Evolutionary conservation across 2,113 vertebrate genomes (phyloP), one percentile per base, ranked within the genome.

Genomic region (Scatophagus argus): DNA sequence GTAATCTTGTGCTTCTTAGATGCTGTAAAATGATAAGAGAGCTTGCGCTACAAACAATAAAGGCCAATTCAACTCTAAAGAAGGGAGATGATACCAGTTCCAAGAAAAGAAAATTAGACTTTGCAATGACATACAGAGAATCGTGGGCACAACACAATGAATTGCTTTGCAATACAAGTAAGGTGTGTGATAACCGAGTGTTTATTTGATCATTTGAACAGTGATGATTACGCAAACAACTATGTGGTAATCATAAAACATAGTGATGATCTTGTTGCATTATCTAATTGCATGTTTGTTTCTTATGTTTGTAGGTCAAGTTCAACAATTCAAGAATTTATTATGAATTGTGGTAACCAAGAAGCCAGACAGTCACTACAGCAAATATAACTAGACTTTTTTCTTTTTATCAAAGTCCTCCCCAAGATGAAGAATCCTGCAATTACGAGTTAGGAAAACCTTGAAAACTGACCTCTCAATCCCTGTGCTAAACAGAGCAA

Each of bases 1-100:
- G n/a, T 29, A 34, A 43, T 51, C 62, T 31, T 6, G 2, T 23
- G 21, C 43, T 14, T 49, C 16, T 27, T 21, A 11, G 7, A 21
- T 51, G 19, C 36, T 8, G 2, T 75, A 76, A 74, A 76, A 41
- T 38, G 21, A 79, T 77, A 74, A 76, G 14, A 19, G 2, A 60
- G 34, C n/a, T n/a, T n/a, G n/a, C n/a, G n/a, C n/a, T n/a, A n/a
- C 65, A 69, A 75, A 43, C 23, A 12, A 73, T 79, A 4, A 36
- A 32, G n/a, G n/a, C n/a, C n/a, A n/a, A n/a, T n/a, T n/a, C n/a
- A n/a, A n/a, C n/a, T n/a, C n/a, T n/a, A n/a, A n/a, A n/a, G n/a
- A n/a, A n/a, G n/a, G n/a, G 3, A 4, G 8, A 19, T 46, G 6
- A 39, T 46, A n/a, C 5, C 2, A 73, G 32, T 62, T 62, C 10